Conservation (phyloP, 2,797 vertebrate genomes). For the Manis crassicaudata region DNA sequence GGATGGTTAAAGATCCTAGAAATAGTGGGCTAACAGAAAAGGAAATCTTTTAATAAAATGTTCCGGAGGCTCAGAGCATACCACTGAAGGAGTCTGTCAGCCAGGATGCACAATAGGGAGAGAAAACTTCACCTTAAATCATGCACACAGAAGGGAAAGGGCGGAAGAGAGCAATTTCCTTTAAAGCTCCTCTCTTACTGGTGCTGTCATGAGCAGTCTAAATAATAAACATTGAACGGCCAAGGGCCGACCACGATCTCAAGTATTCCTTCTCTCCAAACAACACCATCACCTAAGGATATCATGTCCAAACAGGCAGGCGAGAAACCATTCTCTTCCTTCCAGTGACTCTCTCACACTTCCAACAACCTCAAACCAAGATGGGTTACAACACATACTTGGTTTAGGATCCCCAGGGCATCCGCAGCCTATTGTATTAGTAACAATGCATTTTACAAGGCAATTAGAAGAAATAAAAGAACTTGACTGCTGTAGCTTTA, state of each 20-base stretch:
- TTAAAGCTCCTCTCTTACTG: background rate
- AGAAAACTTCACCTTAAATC: background rate
- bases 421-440: background rate
- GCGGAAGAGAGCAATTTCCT: background rate
- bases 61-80: background rate
- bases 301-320: background rate
- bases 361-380: background rate
- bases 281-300: background rate
- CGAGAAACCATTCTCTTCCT: background rate
- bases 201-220: background rate
- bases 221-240: background rate
- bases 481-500: background rate
- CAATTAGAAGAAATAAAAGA: conserved; percentile 6
- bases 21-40: background rate
- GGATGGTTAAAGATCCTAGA: conserved; percentile 12
- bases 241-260: background rate
- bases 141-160: background rate
- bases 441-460: conserved; percentile 12
- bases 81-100: background rate
- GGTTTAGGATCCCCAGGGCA: background rate
- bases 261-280: background rate
- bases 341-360: background rate
- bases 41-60: background rate
- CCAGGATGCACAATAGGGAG: background rate
- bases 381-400: background rate